A percentile compares a stretch with the other conserved stretches of the same genome.
Evolutionary conservation across 2,797 vertebrate species (phyloP).

Genomic region (Sebastolobus altivelis): DNA sequence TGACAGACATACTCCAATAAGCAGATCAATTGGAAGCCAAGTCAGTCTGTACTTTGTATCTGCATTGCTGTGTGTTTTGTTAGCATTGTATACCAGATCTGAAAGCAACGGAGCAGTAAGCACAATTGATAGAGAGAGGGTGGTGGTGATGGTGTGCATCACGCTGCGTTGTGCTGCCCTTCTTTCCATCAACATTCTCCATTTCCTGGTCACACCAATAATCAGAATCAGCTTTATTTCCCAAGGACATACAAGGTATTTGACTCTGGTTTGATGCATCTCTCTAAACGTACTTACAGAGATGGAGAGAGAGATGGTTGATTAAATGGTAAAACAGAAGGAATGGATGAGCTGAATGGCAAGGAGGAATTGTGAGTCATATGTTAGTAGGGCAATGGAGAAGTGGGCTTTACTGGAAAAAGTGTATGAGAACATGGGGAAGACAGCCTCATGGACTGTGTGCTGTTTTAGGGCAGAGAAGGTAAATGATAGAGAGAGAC

Average conservation of each 20-base stretch:
- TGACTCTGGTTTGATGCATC: too few relatives aligned
- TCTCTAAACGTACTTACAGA: too few relatives aligned
- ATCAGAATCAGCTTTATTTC: too few relatives aligned
- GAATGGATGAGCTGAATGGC: constrained; percentile 26
- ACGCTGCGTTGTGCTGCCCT: too few relatives aligned
- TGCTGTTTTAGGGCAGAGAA: constrained; percentile 25
- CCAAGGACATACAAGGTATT: too few relatives aligned
- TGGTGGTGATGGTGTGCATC: too few relatives aligned
- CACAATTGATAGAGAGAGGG: too few relatives aligned
- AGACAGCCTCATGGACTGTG: constrained; percentile 12
- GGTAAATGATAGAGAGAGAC: constrained; percentile 24
- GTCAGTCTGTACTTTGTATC: background rate
- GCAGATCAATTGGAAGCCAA: background rate
- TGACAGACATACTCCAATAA: too few relatives aligned
- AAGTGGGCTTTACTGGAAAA: constrained; percentile 30
- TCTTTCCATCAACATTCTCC: background rate
- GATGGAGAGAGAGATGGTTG: background rate
- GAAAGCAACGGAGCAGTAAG: background rate
- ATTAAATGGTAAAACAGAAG: constrained; percentile 4
- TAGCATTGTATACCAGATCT: background rate
- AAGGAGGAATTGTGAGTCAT: constrained; percentile 36
- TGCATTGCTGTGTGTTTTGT: background rate
- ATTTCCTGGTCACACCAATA: background rate
- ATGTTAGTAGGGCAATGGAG: constrained; percentile 28
- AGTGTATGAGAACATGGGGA: constrained; percentile 20